Evolutionary conservation across 2,113 vertebrate genomes (phyloP).

Genomic region (Gasterosteus aculeatus): DNA sequence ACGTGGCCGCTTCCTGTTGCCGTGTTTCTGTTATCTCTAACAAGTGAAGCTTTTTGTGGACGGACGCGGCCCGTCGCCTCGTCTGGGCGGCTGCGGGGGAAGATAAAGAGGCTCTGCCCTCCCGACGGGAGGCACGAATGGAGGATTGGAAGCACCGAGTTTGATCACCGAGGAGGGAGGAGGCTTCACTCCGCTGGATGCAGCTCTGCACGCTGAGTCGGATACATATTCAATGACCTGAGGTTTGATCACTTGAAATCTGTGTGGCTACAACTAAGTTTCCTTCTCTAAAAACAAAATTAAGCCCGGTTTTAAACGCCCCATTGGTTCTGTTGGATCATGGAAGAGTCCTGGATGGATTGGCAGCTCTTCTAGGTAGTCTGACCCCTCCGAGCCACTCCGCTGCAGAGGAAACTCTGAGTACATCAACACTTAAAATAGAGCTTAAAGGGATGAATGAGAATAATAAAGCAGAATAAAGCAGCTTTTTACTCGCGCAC

Average conservation of each 20-base stretch:
- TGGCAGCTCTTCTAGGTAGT: background rate
- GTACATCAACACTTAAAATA: background rate
- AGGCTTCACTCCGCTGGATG: slow-evolving; percentile 47
- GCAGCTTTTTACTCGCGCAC: background rate
- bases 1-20: slow-evolving; percentile 60
- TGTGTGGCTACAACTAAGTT: background rate
- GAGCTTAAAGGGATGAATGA: background rate
- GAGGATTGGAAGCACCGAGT: slow-evolving; percentile 55
- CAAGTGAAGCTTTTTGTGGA: slow-evolving; percentile 68
- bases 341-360: slow-evolving; percentile 9
- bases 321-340: slow-evolving; percentile 20
- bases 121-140: slow-evolving; percentile 50
- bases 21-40: slow-evolving; percentile 65
- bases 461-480: background rate
- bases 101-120: slow-evolving; percentile 67
- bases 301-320: slow-evolving; percentile 2
- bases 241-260: background rate
- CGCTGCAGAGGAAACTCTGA: background rate
- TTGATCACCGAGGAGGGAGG: slow-evolving; percentile 61
- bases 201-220: slow-evolving; percentile 57
- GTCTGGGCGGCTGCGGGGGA: slow-evolving; percentile 54
- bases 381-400: slow-evolving; percentile 14
- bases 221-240: slow-evolving; percentile 15
- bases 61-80: slow-evolving; percentile 47
- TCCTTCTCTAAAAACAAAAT: slow-evolving; percentile 21